These are phyloP conservation scores for Piaya cayana DNA, from an alignment of 2,113 vertebrate species.

Conservation along the genomic window DNA sequence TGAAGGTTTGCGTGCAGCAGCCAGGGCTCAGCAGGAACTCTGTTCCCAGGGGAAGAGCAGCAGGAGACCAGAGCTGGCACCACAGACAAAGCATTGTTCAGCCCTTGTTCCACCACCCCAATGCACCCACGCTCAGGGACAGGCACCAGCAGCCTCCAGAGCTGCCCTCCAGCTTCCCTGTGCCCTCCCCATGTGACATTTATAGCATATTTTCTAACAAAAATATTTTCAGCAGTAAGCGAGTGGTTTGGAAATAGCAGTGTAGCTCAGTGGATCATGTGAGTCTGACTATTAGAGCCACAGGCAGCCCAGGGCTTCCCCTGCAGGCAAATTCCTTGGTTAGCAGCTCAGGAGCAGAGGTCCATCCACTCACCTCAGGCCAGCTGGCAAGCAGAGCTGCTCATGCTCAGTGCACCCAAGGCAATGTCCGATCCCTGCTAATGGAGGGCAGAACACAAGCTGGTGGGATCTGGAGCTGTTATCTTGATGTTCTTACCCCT, in stretches of 20 bases:
- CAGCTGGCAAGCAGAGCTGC: background rate
- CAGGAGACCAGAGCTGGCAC: background rate
- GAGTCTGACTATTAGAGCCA: background rate
- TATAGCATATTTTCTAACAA: conserved; percentile 35
- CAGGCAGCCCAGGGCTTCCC: background rate
- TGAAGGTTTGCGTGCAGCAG: background rate
- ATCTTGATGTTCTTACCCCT: background rate
- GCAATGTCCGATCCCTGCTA: rapidly evolving
- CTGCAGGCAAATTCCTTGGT: background rate
- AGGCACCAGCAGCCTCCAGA: background rate
- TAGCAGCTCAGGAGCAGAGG: background rate
- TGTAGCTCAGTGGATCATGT: conserved; percentile 8
- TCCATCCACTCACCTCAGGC: background rate
- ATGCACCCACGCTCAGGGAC: rapidly evolving
- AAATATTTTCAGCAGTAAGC: conserved; percentile 43
- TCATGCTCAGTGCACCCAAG: background rate
- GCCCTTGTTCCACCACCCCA: background rate
- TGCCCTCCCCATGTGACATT: conserved; percentile 9
- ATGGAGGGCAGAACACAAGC: background rate
- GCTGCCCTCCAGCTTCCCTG: background rate
- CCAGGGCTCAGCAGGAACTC: too few relatives aligned
- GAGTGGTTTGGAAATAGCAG: conserved; percentile 55
- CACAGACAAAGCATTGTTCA: background rate
- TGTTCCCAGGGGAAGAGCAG: background rate
- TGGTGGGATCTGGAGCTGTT: background rate